Percentiles rank a stretch among this genome's conserved stretches.
These are phyloP conservation scores for Meloidogyne hapla DNA, from an alignment of 1,140 invertebrate genomes.

Conservation along the genomic window DNA sequence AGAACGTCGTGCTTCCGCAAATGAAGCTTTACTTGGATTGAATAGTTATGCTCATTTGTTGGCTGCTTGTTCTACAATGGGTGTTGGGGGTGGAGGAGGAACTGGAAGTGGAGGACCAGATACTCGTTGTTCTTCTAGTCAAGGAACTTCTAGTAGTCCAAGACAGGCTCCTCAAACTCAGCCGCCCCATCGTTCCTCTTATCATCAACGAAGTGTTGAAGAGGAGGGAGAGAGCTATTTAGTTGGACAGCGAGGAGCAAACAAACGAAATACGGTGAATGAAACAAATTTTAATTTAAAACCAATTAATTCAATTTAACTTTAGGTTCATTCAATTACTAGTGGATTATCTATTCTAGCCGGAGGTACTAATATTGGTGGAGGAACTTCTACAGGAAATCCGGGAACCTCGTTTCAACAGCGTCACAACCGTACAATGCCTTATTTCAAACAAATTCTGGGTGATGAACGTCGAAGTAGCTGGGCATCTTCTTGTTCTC, in stretches of 20 bases:
- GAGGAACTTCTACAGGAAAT: neutral
- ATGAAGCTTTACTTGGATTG: conserved; percentile 56
- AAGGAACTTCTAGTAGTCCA: conserved; percentile 13
- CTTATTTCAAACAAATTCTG: conserved; percentile 11
- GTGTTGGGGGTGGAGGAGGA: conserved; percentile 28
- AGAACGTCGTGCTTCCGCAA: conserved; percentile 57
- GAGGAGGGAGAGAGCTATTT: conserved; percentile 55
- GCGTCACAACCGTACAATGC: conserved; percentile 42
- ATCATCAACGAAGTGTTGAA: conserved; percentile 39
- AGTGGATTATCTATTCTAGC: conserved; percentile 4
- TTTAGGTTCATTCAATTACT: conserved; percentile 24
- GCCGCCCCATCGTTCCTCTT: neutral
- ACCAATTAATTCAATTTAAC: no score
- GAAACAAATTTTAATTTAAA: conserved; percentile 7
- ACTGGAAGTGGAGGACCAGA: conserved; percentile 10
- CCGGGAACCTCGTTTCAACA: conserved; percentile 21
- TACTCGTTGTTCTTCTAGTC: conserved; percentile 23
- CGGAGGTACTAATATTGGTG: neutral
- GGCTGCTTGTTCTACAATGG: conserved; percentile 51
- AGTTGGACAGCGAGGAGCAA: conserved; percentile 38
- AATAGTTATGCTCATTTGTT: conserved; percentile 51
- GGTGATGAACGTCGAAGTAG: conserved; percentile 53
- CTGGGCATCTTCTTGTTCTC: conserved; percentile 53
- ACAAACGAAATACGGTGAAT: conserved; percentile 55
- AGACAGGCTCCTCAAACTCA: neutral